phyloP scores from a whole-genome alignment of 2,888 invertebrate genomes.

The Trachelus troglodyta region DNA sequence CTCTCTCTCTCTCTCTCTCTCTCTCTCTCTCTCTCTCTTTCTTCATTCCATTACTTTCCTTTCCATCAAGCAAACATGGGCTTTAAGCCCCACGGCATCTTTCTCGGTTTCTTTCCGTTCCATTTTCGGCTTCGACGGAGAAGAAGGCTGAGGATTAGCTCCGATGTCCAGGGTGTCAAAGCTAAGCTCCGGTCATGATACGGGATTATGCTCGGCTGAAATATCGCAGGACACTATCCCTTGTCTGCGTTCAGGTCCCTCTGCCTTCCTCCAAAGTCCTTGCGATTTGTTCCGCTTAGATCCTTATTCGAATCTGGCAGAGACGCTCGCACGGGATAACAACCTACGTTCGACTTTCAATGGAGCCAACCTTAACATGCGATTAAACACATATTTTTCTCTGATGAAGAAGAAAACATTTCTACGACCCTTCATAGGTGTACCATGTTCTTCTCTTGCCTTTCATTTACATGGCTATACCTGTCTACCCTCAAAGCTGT shows the following conservation, averaged over 20 bases:
- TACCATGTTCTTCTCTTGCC: not conserved
- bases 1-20: too few relatives aligned
- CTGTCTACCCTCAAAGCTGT: not conserved
- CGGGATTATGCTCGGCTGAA: constrained; percentile 58
- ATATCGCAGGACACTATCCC: constrained; percentile 39
- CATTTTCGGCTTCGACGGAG: constrained; percentile 27
- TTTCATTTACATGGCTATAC: not conserved
- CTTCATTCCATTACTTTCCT: not conserved
- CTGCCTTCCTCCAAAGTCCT: not conserved
- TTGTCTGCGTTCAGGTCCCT: not conserved
- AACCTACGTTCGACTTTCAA: not conserved
- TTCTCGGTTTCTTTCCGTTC: constrained; percentile 11
- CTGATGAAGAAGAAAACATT: not conserved
- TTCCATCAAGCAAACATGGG: constrained; percentile 2
- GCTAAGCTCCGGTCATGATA: constrained; percentile 59
- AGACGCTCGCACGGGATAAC: not conserved
- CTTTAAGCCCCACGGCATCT: constrained; percentile 15
- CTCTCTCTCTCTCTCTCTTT: not conserved
- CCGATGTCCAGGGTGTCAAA: constrained; percentile 52
- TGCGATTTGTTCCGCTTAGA: not conserved
- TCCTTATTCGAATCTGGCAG: not conserved
- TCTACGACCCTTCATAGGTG: not conserved
- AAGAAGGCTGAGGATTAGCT: constrained; percentile 47
- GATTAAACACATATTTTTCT: not conserved
- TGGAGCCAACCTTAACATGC: not conserved